Base-by-base conservation (phyloP, 2,797 vertebrate genomes). In the Pelobates cultripes region DNA sequence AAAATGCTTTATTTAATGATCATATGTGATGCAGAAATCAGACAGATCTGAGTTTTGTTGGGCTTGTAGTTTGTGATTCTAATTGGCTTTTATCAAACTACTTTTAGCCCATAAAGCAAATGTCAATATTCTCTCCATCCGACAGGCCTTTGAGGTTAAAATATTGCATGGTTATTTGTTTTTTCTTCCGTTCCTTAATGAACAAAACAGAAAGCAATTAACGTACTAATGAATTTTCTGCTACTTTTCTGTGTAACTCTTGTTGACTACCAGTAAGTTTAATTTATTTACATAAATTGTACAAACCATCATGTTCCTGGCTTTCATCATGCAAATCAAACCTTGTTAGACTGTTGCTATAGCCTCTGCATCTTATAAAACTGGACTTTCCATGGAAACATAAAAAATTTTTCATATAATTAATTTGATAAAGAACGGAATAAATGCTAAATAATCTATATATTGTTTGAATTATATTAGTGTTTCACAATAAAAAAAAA, bases 281-380 rank as follows among this genome's bases (percentile, higher is more conserved):
- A 79, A 79, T 79, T 79, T 79, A 79, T 79, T 73, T 73, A 73
- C 78, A 79, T 79, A 79, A 42, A 72, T 79, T 79, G n/a, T 14
- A 71, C 60, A 79, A 73, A 73, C 73, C 13, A 79, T 66, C 42
- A 12, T 79, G 9, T 67, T 72, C 43, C n/a, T 17, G 43, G 43
- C 69, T 78, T 60, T 72, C 70, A 61, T 66, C 70, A 73, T 79
- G 78, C 78, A 73, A 66, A 55, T 67, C 28, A 67, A 79, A 66
- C 43, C 41, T 79, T n/a, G 12, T 42, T 79, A 63, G 44, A 70
- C 1, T 60, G 67, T 14, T 67, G 12, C 14, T 60, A 60, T 60
- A 14, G 15, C 57, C 28, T 17, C 45, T 45, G 14, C 43, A 71
- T 1, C 9, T 17, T 15, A 71, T 9, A 51, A 47, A 51, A 64